Evolutionary conservation across 2,888 invertebrate species (phyloP).

Genomic region (Scaeva pyrastri): DNA sequence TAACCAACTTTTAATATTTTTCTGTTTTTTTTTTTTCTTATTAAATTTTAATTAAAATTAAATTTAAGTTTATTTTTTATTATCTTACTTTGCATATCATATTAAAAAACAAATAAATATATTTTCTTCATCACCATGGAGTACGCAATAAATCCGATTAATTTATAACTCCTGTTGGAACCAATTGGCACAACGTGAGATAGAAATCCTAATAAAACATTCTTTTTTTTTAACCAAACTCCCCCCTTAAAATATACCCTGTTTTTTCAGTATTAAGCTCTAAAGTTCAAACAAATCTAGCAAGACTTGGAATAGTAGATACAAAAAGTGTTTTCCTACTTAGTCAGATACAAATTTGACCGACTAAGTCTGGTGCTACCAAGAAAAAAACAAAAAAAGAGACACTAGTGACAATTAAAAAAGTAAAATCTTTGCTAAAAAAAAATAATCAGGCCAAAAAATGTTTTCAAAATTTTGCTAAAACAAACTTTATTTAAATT

Average conservation of each 20-base stretch:
- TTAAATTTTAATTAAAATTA: slow-evolving; percentile 42
- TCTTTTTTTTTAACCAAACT: slow-evolving; percentile 21
- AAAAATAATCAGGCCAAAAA: slow-evolving; percentile 83
- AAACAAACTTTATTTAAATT: slow-evolving; percentile 56
- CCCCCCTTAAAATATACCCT: slow-evolving; percentile 51
- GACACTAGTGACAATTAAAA: slow-evolving; percentile 84
- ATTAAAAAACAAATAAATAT: slow-evolving; percentile 32
- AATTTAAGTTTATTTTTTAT: slow-evolving; percentile 51
- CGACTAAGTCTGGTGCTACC: slow-evolving; percentile 74
- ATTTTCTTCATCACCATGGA: slow-evolving; percentile 70
- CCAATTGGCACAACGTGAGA: slow-evolving; percentile 78
- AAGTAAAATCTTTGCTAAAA: slow-evolving; percentile 74
- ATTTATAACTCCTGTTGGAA: slow-evolving; percentile 78
- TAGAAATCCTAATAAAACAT: slow-evolving; percentile 45
- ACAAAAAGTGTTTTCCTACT: slow-evolving; percentile 48
- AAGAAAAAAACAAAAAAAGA: slow-evolving; percentile 80
- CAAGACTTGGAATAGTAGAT: slow-evolving; percentile 55
- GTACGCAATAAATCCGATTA: slow-evolving; percentile 79
- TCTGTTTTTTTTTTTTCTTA: slow-evolving; percentile 6
- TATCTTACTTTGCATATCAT: slow-evolving; percentile 48
- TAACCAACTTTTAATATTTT: slow-evolving; percentile 32
- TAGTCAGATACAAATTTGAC: slow-evolving; percentile 68
- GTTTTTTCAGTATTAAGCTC: slow-evolving; percentile 68
- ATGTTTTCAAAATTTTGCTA: slow-evolving; percentile 81
- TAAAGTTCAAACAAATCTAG: slow-evolving; percentile 60